These are phyloP conservation scores for Bolborhynchus lineola DNA, from an alignment of 2,113 vertebrate genomes.

Conservation along the genomic window DNA sequence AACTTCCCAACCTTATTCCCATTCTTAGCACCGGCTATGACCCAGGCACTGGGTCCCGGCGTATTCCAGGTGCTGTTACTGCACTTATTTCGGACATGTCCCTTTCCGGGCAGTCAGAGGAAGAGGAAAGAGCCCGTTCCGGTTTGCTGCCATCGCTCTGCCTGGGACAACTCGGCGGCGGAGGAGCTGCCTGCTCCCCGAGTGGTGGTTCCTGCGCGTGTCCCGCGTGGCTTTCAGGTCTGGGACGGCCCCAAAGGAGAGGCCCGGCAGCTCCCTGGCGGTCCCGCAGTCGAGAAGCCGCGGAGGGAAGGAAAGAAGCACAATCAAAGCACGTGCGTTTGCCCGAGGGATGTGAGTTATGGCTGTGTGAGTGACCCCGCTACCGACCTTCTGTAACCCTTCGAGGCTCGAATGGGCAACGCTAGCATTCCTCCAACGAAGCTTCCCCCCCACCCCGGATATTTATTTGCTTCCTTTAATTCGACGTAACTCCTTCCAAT, in stretches of 20 bases:
- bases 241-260: background rate
- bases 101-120: background rate
- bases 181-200: background rate
- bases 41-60: background rate
- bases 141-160: fast-evolving
- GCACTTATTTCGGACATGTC: background rate
- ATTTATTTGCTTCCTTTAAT: background rate
- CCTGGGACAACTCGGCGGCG: background rate
- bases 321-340: fast-evolving
- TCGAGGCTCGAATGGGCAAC: background rate
- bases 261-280: fast-evolving
- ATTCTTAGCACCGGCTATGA: background rate
- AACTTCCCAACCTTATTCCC: background rate
- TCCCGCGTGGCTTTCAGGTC: background rate
- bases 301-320: fast-evolving
- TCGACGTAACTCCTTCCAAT: background rate
- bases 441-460: background rate
- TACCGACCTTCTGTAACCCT: background rate
- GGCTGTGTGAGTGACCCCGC: background rate
- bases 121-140: background rate
- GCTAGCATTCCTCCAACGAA: background rate
- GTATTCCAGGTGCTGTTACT: background rate
- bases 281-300: background rate
- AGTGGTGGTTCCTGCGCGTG: background rate
- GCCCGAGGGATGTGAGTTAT: background rate